Conservation (phyloP, 2,113 vertebrate species). For the Silurus asotus region DNA sequence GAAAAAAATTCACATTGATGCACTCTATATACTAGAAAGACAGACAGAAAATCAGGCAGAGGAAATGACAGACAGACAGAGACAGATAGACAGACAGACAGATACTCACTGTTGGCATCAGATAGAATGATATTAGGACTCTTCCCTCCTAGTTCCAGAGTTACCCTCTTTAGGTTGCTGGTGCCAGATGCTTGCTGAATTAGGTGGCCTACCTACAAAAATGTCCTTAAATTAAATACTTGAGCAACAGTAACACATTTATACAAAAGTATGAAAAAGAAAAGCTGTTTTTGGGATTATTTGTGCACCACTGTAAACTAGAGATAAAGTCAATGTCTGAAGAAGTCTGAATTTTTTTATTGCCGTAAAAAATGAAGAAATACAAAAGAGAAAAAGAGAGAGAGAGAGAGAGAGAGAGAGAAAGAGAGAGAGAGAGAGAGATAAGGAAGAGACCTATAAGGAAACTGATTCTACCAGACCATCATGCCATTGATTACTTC, state of each 20-base stretch:
- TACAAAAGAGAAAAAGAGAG: background rate
- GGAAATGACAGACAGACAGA: too few relatives aligned
- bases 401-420: too few relatives aligned
- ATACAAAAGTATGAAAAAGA: background rate
- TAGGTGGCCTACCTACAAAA: constrained; percentile 84
- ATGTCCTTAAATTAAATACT: background rate
- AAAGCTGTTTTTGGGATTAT: background rate
- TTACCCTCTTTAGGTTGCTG: constrained; percentile 94
- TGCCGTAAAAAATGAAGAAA: background rate
- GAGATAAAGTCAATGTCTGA: background rate
- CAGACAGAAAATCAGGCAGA: too few relatives aligned
- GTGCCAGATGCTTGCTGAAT: constrained; percentile 89
- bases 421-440: background rate
- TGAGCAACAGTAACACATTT: background rate
- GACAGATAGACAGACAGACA: too few relatives aligned
- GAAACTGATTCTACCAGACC: too few relatives aligned
- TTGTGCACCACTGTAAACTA: background rate
- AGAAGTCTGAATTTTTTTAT: background rate
- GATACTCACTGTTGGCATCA: constrained; percentile 84
- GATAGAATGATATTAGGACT: constrained; percentile 96
- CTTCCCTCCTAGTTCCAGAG: constrained; percentile 94
- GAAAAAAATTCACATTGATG: background rate
- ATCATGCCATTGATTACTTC: background rate
- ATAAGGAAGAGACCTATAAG: too few relatives aligned
- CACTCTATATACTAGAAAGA: too few relatives aligned